Base-by-base conservation (phyloP, 1,140 invertebrate species). In the Centruroides vittatus region DNA sequence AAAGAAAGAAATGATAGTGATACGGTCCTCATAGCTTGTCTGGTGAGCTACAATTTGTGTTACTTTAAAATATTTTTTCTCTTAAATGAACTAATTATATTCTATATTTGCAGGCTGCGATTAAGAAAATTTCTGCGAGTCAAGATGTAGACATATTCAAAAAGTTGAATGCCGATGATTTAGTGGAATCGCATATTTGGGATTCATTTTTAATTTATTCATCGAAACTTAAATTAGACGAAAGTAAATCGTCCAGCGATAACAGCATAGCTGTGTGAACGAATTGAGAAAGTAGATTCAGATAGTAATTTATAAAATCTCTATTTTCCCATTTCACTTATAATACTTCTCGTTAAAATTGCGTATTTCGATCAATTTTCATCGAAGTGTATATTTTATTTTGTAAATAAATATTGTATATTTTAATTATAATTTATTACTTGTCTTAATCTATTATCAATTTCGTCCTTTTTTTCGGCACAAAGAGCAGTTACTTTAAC, bases 161-260 rank as follows among this genome's bases (percentile, higher is more conserved):
- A 65, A 69, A 74, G 57, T 65, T 78, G 58, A 73, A 79, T 71
- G 76, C 78, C 23, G 78, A 80, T 58, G 80, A 86, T 70, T 69
- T 86, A 10, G 78, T 86, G 47, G 78, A 83, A 67, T 82, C 82
- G 34, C 75, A 79, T 61, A 74, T 85, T 1, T 75, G 85, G 66
- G 83, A 86, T 62, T 83, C 84, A 7, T 86, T 85, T 71, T 72
- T 84, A 41, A 77, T 82, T 34, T 86, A 83, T 71, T 83, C 83
- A 8, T 79, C 80, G 11, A 78, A 79, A 64, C 8, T 41, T 5
- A 41, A 41, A 8, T 5, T 41, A 41, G 8, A 41, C 41, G 41
- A 41, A 6, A 41, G 41, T 41, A 41, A 41, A 41, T 41, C 41
- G 8, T 41, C 41, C 8, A 41, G 41, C 41, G 41, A 41, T 41